phyloP scores from a whole-genome alignment of 2,113 vertebrate genomes.

The Hyaena hyaena region DNA sequence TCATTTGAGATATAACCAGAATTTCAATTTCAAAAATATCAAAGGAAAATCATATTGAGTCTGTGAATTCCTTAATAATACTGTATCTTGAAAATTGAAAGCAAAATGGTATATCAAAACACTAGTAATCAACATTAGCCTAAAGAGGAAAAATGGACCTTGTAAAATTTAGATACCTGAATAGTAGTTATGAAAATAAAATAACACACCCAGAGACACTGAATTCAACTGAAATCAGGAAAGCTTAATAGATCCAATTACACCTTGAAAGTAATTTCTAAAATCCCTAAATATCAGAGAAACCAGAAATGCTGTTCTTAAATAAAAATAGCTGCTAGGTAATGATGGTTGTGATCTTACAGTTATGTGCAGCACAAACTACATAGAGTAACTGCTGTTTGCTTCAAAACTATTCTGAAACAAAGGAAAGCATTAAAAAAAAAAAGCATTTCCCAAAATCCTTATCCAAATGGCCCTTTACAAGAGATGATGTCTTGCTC shows the following conservation, averaged over 20 bases:
- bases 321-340: background rate
- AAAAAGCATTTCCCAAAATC: background rate
- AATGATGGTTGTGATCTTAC: background rate
- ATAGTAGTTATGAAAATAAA: constrained; percentile 11
- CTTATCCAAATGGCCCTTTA: background rate
- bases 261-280: constrained; percentile 35
- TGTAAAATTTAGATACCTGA: background rate
- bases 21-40: constrained; percentile 10
- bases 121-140: background rate
- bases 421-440: background rate
- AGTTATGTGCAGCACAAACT: background rate
- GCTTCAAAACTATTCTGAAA: background rate
- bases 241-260: background rate
- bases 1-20: constrained; percentile 8
- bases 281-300: background rate
- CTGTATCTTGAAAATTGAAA: background rate
- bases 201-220: background rate
- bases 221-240: background rate
- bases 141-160: background rate
- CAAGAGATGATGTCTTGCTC: background rate
- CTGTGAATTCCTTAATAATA: background rate
- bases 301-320: background rate
- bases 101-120: background rate
- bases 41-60: background rate
- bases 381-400: background rate